phyloP scores from a whole-genome alignment of 2,888 invertebrate genomes.

The Scaptomyza caliginosa region DNA sequence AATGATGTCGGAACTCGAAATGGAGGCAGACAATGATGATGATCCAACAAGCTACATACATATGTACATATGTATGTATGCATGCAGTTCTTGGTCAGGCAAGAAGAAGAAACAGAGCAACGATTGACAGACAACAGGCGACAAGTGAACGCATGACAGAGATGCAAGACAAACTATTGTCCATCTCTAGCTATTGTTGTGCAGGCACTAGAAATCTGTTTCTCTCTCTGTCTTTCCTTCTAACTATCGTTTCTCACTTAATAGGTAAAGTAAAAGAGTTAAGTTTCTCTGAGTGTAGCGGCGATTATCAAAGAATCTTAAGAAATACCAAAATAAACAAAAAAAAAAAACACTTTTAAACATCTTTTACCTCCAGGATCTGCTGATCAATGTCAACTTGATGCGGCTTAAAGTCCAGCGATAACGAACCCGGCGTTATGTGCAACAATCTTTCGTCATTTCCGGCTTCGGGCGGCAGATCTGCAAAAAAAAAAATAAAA shows the following conservation, averaged over 20 bases:
- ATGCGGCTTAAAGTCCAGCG: constrained; percentile 81
- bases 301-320: too few relatives aligned
- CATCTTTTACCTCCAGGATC: constrained; percentile 83
- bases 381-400: constrained; percentile 84
- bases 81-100: neutral
- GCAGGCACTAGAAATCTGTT: too few relatives aligned
- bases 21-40: constrained; percentile 5
- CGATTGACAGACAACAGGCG: neutral
- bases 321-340: too few relatives aligned
- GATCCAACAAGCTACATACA: too few relatives aligned
- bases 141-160: neutral
- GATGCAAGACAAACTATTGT: too few relatives aligned
- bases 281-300: too few relatives aligned
- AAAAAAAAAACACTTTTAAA: too few relatives aligned
- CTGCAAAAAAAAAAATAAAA: too few relatives aligned
- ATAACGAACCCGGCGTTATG: constrained; percentile 81
- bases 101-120: constrained; percentile 10
- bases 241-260: too few relatives aligned
- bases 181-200: too few relatives aligned
- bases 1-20: constrained; percentile 15
- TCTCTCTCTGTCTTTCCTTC: too few relatives aligned
- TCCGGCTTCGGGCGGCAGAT: constrained; percentile 84
- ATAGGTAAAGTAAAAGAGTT: too few relatives aligned
- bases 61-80: neutral
- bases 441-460: constrained; percentile 83